Conservation (phyloP, 2,888 invertebrate species). For the Diplolepis rosae region DNA sequence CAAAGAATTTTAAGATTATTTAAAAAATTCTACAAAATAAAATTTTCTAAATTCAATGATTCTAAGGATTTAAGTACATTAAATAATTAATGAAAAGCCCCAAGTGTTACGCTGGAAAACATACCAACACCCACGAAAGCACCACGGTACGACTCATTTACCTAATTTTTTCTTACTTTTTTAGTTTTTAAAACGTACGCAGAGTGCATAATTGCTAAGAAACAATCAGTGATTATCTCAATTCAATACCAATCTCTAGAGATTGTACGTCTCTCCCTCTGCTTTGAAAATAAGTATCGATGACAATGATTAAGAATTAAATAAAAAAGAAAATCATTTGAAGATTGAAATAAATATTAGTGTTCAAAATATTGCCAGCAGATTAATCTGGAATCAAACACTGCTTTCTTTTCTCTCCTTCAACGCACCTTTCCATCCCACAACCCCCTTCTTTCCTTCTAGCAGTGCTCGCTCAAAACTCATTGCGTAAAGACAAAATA, state of each 20-base stretch:
- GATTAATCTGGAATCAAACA: conserved; percentile 59
- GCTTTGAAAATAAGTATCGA: conserved; percentile 32
- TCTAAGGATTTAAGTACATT: too few relatives aligned
- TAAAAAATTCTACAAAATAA: too few relatives aligned
- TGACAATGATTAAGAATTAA: conserved; percentile 50
- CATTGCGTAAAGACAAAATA: conserved; percentile 56
- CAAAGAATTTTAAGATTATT: too few relatives aligned
- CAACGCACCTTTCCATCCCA: too few relatives aligned
- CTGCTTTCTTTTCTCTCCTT: conserved; percentile 38
- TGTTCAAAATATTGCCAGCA: conserved; percentile 52
- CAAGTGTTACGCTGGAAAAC: background rate
- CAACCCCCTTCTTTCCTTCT: conserved; percentile 35
- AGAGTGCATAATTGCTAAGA: too few relatives aligned
- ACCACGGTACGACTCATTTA: conserved; percentile 3
- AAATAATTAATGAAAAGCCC: too few relatives aligned
- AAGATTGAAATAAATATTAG: conserved; percentile 21
- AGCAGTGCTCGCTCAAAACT: conserved; percentile 52
- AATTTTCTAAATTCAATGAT: too few relatives aligned
- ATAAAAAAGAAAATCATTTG: conserved; percentile 54
- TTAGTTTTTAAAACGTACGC: background rate
- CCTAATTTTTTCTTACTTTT: background rate
- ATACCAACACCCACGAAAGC: conserved; percentile 17
- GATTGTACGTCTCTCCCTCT: conserved; percentile 32
- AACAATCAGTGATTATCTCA: background rate
- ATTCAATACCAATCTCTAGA: background rate